Evolutionary conservation across 1,140 invertebrate genomes (phyloP).

Genomic region (Eupristina koningsbergeri): DNA sequence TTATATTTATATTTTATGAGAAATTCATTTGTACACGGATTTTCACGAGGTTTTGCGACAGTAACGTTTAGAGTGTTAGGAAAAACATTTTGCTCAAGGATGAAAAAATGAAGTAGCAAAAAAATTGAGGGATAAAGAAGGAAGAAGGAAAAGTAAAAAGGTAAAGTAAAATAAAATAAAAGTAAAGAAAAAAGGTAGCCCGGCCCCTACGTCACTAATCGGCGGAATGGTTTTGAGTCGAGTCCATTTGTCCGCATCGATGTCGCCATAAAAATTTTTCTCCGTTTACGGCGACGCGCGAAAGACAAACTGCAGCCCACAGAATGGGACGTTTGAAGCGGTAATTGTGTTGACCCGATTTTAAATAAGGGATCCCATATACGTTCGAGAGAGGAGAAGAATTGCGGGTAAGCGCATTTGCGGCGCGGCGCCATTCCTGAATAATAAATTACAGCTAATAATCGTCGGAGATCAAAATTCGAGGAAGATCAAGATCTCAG

Average conservation of each 20-base stretch:
- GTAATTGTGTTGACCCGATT: constrained; percentile 46
- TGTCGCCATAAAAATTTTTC: constrained; percentile 34
- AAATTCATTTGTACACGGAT: background rate
- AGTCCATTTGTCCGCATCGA: constrained; percentile 33
- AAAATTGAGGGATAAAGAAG: background rate
- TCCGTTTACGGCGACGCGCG: constrained; percentile 40
- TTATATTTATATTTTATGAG: background rate
- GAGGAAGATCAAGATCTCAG: constrained; percentile 48
- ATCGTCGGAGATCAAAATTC: constrained; percentile 13
- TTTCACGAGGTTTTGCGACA: too few relatives aligned
- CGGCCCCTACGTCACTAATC: background rate
- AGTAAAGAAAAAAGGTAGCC: background rate
- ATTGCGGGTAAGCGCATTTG: constrained; percentile 15
- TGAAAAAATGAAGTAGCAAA: background rate
- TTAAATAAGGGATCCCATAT: constrained; percentile 41
- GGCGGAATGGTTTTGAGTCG: background rate
- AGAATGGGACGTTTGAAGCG: constrained; percentile 18
- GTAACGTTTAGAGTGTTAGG: too few relatives aligned
- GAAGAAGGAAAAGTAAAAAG: background rate
- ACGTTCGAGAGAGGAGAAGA: constrained; percentile 21
- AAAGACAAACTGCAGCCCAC: constrained; percentile 29
- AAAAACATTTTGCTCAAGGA: too few relatives aligned
- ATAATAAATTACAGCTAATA: constrained; percentile 47
- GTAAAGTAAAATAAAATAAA: background rate
- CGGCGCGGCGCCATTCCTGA: constrained; percentile 26